A percentile compares a stretch with the other conserved stretches of the same genome.
Conservation (phyloP, 2,888 invertebrate species). For the Hypomecis atomaria region DNA sequence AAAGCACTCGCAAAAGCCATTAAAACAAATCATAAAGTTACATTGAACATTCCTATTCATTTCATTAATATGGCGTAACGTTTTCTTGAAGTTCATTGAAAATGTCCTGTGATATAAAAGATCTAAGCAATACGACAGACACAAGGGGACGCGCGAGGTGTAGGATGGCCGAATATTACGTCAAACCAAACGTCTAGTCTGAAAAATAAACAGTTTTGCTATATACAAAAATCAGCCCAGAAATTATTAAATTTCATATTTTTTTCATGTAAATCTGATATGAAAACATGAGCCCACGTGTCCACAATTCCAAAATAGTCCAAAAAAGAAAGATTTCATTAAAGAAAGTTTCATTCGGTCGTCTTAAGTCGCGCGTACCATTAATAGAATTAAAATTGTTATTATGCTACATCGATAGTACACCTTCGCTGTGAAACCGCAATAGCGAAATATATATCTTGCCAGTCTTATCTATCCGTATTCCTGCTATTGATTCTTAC, state of each 20-base stretch:
- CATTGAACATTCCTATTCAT: constrained; percentile 2
- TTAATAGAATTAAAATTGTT: too few species aligned
- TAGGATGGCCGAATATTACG: too few species aligned
- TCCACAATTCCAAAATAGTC: too few species aligned
- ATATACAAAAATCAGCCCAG: not conserved
- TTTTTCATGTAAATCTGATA: too few species aligned
- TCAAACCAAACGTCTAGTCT: too few species aligned
- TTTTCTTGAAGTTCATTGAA: not conserved
- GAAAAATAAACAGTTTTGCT: not conserved
- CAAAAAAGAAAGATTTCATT: too few species aligned
- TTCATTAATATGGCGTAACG: not conserved
- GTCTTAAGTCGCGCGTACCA: too few species aligned
- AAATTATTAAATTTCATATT: too few species aligned
- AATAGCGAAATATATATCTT: not conserved
- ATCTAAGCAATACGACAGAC: constrained; percentile 24
- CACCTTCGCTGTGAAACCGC: not conserved
- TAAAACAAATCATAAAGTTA: not conserved
- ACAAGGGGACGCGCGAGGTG: not conserved
- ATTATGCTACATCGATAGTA: not conserved
- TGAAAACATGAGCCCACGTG: too few species aligned
- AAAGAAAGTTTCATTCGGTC: too few species aligned
- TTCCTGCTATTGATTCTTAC: too few species aligned
- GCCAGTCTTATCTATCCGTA: too few species aligned
- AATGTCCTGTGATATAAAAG: constrained; percentile 23
- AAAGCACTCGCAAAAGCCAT: not conserved